Conservation (phyloP, 2,797 vertebrate species). For the Manis crassicaudata region DNA sequence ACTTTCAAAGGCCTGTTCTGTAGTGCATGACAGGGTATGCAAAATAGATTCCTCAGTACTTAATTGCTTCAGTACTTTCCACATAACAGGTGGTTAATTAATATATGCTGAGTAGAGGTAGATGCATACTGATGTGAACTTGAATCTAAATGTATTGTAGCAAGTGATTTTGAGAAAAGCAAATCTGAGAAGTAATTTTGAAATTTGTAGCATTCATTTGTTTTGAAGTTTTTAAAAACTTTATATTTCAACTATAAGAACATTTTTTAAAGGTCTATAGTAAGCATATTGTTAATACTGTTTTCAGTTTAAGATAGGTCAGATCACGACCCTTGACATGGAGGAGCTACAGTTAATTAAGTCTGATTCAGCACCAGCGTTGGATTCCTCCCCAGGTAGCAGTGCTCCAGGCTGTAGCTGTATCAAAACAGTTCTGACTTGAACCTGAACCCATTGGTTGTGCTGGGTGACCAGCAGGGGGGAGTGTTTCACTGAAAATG, state of each 20-base stretch:
- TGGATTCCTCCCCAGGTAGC: background rate
- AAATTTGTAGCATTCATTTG: background rate
- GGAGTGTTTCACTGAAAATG: constrained; percentile 71
- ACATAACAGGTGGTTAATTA: constrained; percentile 8
- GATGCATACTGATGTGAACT: background rate
- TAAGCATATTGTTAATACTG: background rate
- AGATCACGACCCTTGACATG: background rate
- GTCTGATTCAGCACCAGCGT: background rate
- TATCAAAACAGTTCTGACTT: background rate
- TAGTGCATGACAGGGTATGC: background rate
- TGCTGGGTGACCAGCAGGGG: constrained; percentile 81
- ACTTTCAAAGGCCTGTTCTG: background rate
- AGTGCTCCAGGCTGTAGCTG: background rate
- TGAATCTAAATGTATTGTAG: background rate
- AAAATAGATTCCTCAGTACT: constrained; percentile 22
- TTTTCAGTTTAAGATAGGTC: background rate
- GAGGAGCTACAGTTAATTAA: background rate
- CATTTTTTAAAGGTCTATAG: background rate
- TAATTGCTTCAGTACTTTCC: constrained; percentile 48
- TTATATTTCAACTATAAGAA: background rate
- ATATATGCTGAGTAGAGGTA: constrained; percentile 9
- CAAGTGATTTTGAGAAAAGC: background rate
- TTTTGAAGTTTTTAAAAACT: background rate
- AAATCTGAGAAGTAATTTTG: background rate
- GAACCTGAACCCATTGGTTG: background rate